Evolutionary conservation across 2,888 invertebrate species (phyloP).

Genomic region (Zygaena filipendulae): DNA sequence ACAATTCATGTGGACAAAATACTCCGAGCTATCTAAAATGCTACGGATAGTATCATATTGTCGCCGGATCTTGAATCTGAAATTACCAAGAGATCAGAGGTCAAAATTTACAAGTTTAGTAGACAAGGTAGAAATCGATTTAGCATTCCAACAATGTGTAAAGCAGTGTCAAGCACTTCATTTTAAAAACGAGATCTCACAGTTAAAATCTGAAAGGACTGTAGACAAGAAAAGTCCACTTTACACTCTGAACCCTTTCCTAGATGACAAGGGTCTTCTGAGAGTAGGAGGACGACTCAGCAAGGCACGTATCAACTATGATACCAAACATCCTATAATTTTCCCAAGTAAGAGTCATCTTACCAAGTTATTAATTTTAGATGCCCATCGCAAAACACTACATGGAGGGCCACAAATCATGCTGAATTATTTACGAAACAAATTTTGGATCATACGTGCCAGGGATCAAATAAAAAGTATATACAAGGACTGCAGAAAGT

Average conservation of each 20-base stretch:
- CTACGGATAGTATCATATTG: slow-evolving; percentile 8
- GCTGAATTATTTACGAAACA: slow-evolving; percentile 14
- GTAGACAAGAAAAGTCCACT: slow-evolving; percentile 5
- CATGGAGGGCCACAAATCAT: slow-evolving; percentile 21
- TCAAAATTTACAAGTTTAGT: too few relatives aligned
- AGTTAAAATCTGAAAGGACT: slow-evolving; percentile 3
- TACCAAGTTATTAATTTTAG: slow-evolving; percentile 11
- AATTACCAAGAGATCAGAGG: slow-evolving; percentile 1
- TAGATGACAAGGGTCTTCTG: slow-evolving; percentile 8
- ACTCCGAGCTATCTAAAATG: slow-evolving; percentile 6
- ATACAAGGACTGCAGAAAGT: slow-evolving; percentile 12
- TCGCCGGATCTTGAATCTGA: slow-evolving; percentile 6
- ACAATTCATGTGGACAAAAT: slow-evolving; percentile 2
- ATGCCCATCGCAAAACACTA: slow-evolving; percentile 15
- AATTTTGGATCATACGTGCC: slow-evolving; percentile 17
- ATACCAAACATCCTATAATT: slow-evolving; percentile 1
- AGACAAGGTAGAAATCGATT: slow-evolving; percentile 4
- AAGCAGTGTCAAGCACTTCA: slow-evolving; percentile 1
- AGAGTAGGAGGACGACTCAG: slow-evolving; percentile 8
- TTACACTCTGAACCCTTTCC: slow-evolving; percentile 5
- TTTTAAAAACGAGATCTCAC: slow-evolving; percentile 2
- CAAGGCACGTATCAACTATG: slow-evolving; percentile 1
- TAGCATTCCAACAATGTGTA: slow-evolving; percentile 5
- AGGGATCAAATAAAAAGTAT: slow-evolving; percentile 7
- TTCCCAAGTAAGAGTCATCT: slow-evolving; percentile 6